These are phyloP conservation scores for Rhinoraja longicauda DNA, from an alignment of 2,797 vertebrate genomes.

Conservation along the genomic window DNA sequence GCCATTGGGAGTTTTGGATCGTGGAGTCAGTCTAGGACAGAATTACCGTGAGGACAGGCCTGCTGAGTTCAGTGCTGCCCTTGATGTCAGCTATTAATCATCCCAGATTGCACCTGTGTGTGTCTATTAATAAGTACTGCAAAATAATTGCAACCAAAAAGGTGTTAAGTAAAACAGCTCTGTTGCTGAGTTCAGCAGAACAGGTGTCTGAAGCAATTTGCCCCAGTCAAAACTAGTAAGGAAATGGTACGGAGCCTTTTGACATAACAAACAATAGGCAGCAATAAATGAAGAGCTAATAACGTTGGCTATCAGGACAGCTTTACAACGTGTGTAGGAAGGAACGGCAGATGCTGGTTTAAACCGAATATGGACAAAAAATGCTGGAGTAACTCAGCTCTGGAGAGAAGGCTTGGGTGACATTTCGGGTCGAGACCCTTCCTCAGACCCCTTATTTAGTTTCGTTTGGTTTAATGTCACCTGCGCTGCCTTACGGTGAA, in stretches of 20 bases:
- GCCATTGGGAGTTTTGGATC: neutral
- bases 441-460: too few relatives aligned
- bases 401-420: too few relatives aligned
- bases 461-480: too few relatives aligned
- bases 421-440: too few relatives aligned
- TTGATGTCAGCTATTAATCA: neutral
- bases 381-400: too few relatives aligned
- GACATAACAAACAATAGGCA: neutral
- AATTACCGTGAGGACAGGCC: neutral
- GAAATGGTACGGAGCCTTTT: slow-evolving; percentile 16
- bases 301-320: slow-evolving; percentile 2
- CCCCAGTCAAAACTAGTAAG: slow-evolving; percentile 9
- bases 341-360: too few relatives aligned
- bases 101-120: neutral
- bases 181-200: neutral
- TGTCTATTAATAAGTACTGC: neutral
- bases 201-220: slow-evolving; percentile 11
- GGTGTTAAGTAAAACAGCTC: neutral
- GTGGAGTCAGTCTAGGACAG: neutral
- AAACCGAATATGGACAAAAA: too few relatives aligned
- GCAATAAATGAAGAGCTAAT: slow-evolving; percentile 19
- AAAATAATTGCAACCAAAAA: neutral
- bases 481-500: too few relatives aligned
- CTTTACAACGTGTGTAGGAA: neutral
- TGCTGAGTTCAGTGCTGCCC: neutral